phyloP scores from a whole-genome alignment of 2,888 invertebrate genomes.

The Arge pagana region DNA sequence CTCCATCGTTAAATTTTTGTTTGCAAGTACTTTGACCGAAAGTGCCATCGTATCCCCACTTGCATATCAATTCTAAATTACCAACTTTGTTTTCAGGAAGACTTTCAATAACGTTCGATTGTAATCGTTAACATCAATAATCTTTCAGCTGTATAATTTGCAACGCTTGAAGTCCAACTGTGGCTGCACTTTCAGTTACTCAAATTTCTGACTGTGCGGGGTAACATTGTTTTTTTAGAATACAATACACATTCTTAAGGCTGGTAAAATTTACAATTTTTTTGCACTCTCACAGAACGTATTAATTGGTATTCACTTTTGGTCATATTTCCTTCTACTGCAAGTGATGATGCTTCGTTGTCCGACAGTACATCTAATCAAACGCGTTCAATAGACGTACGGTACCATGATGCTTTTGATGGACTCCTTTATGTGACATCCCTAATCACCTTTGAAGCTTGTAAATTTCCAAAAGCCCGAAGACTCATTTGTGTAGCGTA shows the following conservation, averaged over 20 bases:
- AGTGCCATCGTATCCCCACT: constrained; percentile 29
- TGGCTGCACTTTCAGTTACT: constrained; percentile 28
- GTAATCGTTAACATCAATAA: constrained; percentile 23
- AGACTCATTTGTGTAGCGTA: constrained; percentile 34
- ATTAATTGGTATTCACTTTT: constrained; percentile 12
- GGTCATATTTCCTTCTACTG: constrained; percentile 17
- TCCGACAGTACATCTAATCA: constrained; percentile 12
- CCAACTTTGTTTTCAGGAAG: constrained; percentile 3
- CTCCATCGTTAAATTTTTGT: constrained; percentile 20
- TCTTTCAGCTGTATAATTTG: constrained; percentile 26
- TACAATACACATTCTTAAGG: constrained; percentile 21
- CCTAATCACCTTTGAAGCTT: constrained; percentile 30
- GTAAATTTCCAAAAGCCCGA: constrained; percentile 28
- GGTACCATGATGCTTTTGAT: constrained; percentile 28
- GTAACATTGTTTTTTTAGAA: constrained; percentile 27
- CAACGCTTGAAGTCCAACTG: constrained; percentile 29
- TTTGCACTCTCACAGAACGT: not conserved
- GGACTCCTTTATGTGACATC: constrained; percentile 29
- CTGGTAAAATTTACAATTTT: constrained; percentile 13
- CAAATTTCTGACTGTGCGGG: constrained; percentile 19
- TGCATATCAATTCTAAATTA: constrained; percentile 26
- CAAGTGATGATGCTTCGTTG: constrained; percentile 25
- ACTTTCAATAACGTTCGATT: constrained; percentile 25
- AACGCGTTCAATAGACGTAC: constrained; percentile 20
- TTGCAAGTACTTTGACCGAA: constrained; percentile 24